A percentile compares a stretch with the other conserved stretches of the same genome.
These are phyloP conservation scores for Muraenolepis orangiensis DNA, from an alignment of 2,797 vertebrate genomes.

Conservation along the genomic window DNA sequence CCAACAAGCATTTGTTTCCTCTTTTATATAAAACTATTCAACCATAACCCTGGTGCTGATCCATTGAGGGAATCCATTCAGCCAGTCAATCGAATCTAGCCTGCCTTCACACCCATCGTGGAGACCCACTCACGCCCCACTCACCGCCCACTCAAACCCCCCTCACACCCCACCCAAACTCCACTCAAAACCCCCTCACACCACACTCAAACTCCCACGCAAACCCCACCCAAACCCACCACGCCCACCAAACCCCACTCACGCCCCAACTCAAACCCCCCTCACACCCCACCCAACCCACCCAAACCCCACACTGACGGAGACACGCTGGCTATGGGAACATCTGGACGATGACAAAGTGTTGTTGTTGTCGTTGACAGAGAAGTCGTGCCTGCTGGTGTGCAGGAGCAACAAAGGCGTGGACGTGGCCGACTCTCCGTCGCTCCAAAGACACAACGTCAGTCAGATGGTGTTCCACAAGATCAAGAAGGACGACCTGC, in stretches of 20 bases:
- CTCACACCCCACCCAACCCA: no score
- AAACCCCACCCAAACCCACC: no score
- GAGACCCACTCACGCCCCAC: not conserved
- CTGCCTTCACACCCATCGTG: not conserved
- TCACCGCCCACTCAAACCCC: no score
- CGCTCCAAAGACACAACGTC: constrained; percentile 83
- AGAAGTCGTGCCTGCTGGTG: constrained; percentile 92
- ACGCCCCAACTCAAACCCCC: no score
- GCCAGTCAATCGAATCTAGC: not conserved
- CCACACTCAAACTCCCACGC: no score
- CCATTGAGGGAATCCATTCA: not conserved
- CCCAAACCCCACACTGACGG: no score
- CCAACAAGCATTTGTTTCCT: no score
- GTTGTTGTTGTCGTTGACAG: constrained; percentile 56
- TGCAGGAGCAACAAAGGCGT: constrained; percentile 86
- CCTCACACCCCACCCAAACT: no score
- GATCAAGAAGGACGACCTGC: constrained; percentile 93
- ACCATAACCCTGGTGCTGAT: not conserved
- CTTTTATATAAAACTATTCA: not conserved
- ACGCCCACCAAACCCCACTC: no score
- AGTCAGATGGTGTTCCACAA: constrained; percentile 99
- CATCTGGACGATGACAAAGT: not conserved
- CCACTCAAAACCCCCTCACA: no score
- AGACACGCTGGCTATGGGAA: no score
- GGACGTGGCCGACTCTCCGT: constrained; percentile 82